Evolutionary conservation across 2,888 invertebrate genomes (phyloP).

Genomic region (Periphyllus acericola): DNA sequence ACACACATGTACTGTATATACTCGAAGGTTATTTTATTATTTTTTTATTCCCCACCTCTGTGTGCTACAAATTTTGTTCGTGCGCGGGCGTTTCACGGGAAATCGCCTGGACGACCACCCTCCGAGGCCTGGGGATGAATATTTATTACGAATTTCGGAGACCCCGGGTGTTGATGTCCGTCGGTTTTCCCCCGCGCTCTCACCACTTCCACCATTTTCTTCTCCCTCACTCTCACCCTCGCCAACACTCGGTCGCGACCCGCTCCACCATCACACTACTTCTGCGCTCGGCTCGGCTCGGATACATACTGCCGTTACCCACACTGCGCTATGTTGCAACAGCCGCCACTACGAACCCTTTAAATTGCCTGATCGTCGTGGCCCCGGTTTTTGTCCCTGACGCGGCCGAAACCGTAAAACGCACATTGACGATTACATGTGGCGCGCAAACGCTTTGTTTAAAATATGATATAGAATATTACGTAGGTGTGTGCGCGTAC

Average conservation of each 20-base stretch:
- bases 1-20: too few relatives aligned
- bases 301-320: too few relatives aligned
- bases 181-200: neutral
- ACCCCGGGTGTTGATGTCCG: conserved; percentile 19
- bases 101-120: neutral
- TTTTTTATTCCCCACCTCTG: neutral
- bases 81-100: neutral
- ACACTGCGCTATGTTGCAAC: too few relatives aligned
- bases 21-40: neutral
- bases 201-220: neutral
- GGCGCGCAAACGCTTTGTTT: neutral
- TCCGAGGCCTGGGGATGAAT: conserved; percentile 25
- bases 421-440: conserved; percentile 28
- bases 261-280: neutral
- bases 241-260: neutral
- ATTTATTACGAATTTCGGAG: conserved; percentile 43
- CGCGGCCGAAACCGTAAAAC: conserved; percentile 32
- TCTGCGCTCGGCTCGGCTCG: neutral
- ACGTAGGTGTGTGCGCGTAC: neutral
- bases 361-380: conserved; percentile 19
- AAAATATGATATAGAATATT: neutral
- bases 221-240: neutral
- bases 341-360: conserved; percentile 32
- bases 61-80: neutral
- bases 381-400: neutral